Conservation (phyloP, 2,888 invertebrate species). For the Eupithecia subfuscata region DNA sequence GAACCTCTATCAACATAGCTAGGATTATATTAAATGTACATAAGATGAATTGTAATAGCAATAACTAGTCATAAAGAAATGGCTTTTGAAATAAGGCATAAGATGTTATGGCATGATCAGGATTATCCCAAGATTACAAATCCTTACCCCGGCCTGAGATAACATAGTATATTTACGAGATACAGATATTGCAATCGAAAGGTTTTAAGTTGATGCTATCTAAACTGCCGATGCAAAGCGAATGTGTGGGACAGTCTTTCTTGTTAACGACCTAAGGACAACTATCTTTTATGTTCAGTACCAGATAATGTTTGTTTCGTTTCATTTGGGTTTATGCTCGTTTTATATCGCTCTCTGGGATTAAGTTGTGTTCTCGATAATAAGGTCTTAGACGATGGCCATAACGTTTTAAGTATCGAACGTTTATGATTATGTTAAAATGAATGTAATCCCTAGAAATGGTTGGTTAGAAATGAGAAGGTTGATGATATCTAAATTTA, state of each 20-base stretch:
- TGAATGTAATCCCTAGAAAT: slow-evolving; percentile 23
- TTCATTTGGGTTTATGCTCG: slow-evolving; percentile 44
- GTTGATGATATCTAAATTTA: slow-evolving; percentile 10
- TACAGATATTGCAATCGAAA: slow-evolving; percentile 60
- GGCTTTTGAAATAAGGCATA: slow-evolving; percentile 44
- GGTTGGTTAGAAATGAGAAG: slow-evolving; percentile 13
- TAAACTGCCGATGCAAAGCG: slow-evolving; percentile 65
- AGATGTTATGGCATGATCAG: slow-evolving; percentile 55
- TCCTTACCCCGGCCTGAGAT: slow-evolving; percentile 60
- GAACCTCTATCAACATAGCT: background rate
- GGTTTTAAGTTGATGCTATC: slow-evolving; percentile 66
- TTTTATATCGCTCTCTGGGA: slow-evolving; percentile 42
- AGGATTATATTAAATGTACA: slow-evolving; percentile 2
- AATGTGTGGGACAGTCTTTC: slow-evolving; percentile 70
- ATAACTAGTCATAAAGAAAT: slow-evolving; percentile 17
- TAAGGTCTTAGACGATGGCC: slow-evolving; percentile 29
- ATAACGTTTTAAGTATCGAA: slow-evolving; percentile 24
- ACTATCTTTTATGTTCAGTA: slow-evolving; percentile 63
- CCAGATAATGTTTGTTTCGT: slow-evolving; percentile 52
- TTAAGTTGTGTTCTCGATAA: slow-evolving; percentile 43
- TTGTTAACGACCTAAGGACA: slow-evolving; percentile 66
- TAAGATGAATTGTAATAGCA: slow-evolving; percentile 15
- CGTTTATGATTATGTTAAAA: slow-evolving; percentile 31
- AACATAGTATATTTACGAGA: slow-evolving; percentile 55
- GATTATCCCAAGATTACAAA: slow-evolving; percentile 65